A percentile compares a stretch with the other conserved stretches of the same genome.
Evolutionary conservation across 2,113 vertebrate genomes (phyloP).

Genomic region (Isurus oxyrinchus): DNA sequence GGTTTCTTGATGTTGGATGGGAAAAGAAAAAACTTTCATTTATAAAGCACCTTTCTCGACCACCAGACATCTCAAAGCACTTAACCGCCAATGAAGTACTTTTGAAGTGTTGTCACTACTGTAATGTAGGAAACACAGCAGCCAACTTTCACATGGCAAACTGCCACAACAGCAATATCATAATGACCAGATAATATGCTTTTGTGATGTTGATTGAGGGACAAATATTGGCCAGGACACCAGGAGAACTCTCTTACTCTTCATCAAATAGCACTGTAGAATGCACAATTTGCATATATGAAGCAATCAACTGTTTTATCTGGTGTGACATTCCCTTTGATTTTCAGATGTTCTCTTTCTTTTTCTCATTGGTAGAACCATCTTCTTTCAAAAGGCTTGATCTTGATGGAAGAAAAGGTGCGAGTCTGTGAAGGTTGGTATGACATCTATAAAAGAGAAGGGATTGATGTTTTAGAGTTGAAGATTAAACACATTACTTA

Average conservation of each 20-base stretch:
- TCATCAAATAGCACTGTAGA: not conserved
- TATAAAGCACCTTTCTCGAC: no score
- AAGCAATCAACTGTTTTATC: not conserved
- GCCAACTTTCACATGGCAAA: no score
- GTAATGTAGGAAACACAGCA: no score
- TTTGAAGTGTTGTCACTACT: no score
- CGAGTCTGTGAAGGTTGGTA: slow-evolving; percentile 72
- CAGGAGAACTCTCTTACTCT: no score
- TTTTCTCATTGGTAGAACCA: slow-evolving; percentile 74
- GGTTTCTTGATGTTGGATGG: no score
- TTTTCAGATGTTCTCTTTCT: slow-evolving; percentile 40
- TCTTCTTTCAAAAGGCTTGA: slow-evolving; percentile 79
- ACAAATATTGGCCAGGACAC: not conserved
- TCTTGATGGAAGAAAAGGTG: slow-evolving; percentile 78
- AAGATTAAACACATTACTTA: not conserved
- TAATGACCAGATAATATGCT: not conserved
- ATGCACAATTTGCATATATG: not conserved
- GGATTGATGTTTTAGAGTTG: not conserved
- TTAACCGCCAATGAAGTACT: no score
- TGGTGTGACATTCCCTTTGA: not conserved
- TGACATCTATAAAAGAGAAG: not conserved
- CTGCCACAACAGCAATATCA: no score
- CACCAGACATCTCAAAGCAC: no score
- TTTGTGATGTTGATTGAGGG: not conserved
- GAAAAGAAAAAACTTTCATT: no score